Evolutionary conservation across 1,140 invertebrate species (phyloP), one percentile per base, ranked within the genome.

Genomic region (Battus philenor): DNA sequence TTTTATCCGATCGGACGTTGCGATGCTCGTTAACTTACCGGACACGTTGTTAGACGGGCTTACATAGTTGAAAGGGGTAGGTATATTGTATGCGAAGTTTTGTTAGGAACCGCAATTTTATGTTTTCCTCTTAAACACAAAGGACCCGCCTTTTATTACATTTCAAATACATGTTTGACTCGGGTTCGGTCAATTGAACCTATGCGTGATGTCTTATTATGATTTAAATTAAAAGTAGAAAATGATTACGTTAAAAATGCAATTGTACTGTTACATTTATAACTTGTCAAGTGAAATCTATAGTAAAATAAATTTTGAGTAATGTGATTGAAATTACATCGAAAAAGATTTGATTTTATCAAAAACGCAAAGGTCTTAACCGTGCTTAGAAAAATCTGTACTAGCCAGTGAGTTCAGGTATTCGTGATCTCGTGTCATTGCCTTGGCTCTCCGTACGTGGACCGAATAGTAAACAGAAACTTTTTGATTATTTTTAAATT

Each of bases 1-100:
- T 84, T 80, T 81, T 81, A 72, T 69, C 69, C 68, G 75, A 62
- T 69, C 73, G 76, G 75, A 68, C 77, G 74, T 51, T 73, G 73
- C 73, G 60, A 45, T 64, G 63, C 74, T 78, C 75, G 75, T 81
- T 81, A 75, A 77, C 70, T 80, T 71, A 75, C 74, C 68, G 75
- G 75, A 77, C 79, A 80, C 74, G 78, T 82, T 68, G 65, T 65
- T 50, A 47, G 61, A 62, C 65, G 75, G 67, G 57, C 74, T 74
- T 76, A 78, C 72, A 71, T 78, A 68, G 65, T 69, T 56, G 50
- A 53, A 54, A 47, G 58, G 74, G 69, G 77, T 79, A 10, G 22
- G 15, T 24, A 26, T 13, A 39, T 8, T 12, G 7, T 5, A 7
- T 24, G 12, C 10, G 13, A 5, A 26, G 7, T 54, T 54, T 57